Conservation (phyloP, 2,888 invertebrate species). For the Drosophila prostipennis region DNA sequence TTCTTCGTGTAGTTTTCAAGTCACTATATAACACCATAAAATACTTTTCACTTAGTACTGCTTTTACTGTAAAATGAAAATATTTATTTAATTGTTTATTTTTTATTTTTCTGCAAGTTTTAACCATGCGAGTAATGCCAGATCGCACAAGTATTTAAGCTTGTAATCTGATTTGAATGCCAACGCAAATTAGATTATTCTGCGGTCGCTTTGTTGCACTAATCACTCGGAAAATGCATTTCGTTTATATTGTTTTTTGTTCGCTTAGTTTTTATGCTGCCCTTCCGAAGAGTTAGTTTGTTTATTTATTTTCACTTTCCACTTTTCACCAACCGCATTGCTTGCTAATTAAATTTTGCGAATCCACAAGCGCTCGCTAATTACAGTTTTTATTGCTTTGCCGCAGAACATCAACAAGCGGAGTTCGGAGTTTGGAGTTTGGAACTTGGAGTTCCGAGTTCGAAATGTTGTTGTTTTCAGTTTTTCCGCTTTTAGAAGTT, state of each 20-base stretch:
- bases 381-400: conserved; percentile 42
- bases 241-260: conserved; percentile 2
- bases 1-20: background rate
- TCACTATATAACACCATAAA: background rate
- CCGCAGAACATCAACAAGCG: conserved; percentile 6
- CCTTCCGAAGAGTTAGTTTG: conserved; percentile 12
- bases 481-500: background rate
- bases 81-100: background rate
- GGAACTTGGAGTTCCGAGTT: conserved; percentile 16
- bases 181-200: conserved; percentile 21
- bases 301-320: conserved; percentile 33
- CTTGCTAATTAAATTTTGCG: conserved; percentile 51
- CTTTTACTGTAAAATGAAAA: background rate
- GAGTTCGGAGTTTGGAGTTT: conserved; percentile 1
- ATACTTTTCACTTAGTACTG: background rate
- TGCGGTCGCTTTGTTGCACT: conserved; percentile 23
- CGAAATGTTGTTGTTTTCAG: background rate
- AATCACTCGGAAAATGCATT: conserved; percentile 17
- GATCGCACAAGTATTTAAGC: conserved; percentile 2
- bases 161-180: conserved; percentile 18
- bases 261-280: background rate
- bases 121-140: background rate
- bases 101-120: background rate
- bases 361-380: conserved; percentile 53
- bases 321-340: conserved; percentile 35